Percentiles rank a stretch among this genome's conserved stretches.
Evolutionary conservation across 2,888 invertebrate genomes (phyloP).

Genomic region (Dysmachus trigonus): DNA sequence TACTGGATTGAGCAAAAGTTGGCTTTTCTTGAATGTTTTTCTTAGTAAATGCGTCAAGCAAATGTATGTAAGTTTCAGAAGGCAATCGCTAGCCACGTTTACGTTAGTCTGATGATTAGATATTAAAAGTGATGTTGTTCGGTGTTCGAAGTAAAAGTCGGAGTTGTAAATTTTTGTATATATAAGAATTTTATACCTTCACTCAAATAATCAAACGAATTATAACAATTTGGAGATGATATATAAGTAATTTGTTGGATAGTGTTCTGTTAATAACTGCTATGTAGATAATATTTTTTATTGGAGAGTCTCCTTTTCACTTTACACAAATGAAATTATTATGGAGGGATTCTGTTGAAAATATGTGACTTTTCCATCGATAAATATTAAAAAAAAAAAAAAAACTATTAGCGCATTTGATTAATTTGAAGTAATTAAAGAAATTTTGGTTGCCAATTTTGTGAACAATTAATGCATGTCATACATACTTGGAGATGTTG

Average conservation of each 20-base stretch:
- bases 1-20: neutral
- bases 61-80: neutral
- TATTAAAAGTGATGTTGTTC: constrained; percentile 30
- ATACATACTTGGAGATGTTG: neutral
- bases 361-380: neutral
- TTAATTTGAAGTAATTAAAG: neutral
- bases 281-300: constrained; percentile 19
- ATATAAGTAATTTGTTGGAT: constrained; percentile 24
- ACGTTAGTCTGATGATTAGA: constrained; percentile 7
- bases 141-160: neutral
- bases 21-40: neutral
- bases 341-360: neutral
- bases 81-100: neutral
- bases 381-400: neutral
- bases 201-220: neutral
- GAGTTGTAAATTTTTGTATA: constrained; percentile 27
- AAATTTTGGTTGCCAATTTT: neutral
- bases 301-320: neutral
- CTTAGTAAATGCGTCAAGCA: neutral
- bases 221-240: constrained; percentile 5
- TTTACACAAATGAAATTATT: constrained; percentile 58
- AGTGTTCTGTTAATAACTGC: neutral
- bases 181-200: constrained; percentile 1
- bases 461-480: neutral
- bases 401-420: neutral